These are phyloP conservation scores for Hycleus phaleratus DNA, from an alignment of 1,140 invertebrate species.

Conservation along the genomic window DNA sequence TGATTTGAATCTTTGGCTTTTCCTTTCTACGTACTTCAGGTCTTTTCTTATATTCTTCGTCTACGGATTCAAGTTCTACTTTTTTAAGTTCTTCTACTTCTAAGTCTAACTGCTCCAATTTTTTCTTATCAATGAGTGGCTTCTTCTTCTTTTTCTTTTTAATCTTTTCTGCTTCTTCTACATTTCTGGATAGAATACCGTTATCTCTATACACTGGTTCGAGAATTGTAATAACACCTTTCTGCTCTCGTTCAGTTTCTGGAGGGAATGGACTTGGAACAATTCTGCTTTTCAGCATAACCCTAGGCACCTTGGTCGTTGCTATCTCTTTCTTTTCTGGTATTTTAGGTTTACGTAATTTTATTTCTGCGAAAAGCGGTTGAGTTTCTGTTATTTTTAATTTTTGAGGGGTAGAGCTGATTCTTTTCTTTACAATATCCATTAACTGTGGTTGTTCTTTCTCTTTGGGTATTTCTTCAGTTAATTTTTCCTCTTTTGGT, in stretches of 20 bases:
- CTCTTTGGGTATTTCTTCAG: conserved; percentile 39
- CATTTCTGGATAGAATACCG: conserved; percentile 62
- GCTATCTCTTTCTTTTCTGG: conserved; percentile 37
- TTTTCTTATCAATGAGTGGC: conserved; percentile 49
- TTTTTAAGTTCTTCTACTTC: conserved; percentile 45
- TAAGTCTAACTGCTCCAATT: conserved; percentile 60
- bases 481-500: too few relatives aligned
- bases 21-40: conserved; percentile 32
- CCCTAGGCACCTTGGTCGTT: conserved; percentile 50
- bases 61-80: conserved; percentile 24
- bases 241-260: conserved; percentile 39
- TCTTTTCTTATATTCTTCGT: conserved; percentile 21
- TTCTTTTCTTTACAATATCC: conserved; percentile 8
- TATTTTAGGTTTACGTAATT: conserved; percentile 32
- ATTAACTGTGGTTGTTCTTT: conserved; percentile 17
- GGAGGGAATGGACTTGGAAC: conserved; percentile 55
- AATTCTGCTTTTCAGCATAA: conserved; percentile 59
- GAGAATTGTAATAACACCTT: conserved; percentile 45
- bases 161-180: conserved; percentile 57
- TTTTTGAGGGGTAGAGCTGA: conserved; percentile 30
- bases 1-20: conserved; percentile 16
- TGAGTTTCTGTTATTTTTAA: conserved; percentile 34
- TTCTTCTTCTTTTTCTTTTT: conserved; percentile 24
- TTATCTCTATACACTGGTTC: conserved; percentile 50
- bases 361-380: conserved; percentile 37